Evolutionary conservation across 53 echinoderm and acorn worm species (phyloP).

Genomic region (Holothuria scabra): DNA sequence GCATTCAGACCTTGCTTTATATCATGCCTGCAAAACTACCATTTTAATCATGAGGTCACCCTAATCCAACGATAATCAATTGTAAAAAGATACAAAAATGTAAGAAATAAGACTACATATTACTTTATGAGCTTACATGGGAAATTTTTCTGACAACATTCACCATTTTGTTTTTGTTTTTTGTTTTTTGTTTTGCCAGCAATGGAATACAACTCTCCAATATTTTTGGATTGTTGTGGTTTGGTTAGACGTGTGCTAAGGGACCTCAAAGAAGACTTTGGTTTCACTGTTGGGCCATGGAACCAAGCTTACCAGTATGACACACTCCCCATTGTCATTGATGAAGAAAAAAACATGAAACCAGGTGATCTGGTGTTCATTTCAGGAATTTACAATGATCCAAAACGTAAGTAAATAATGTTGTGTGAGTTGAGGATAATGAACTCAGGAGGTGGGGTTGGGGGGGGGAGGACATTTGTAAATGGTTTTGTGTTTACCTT

Average conservation of each 20-base stretch:
- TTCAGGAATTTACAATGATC: conserved; percentile 81
- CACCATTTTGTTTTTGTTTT: too few relatives aligned
- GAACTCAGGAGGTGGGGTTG: too few relatives aligned
- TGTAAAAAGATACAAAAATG: background rate
- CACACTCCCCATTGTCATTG: conserved; percentile 76
- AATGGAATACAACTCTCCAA: conserved; percentile 80
- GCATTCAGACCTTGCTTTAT: too few relatives aligned
- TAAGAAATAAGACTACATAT: too few relatives aligned
- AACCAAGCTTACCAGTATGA: conserved; percentile 99
- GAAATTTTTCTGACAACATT: background rate
- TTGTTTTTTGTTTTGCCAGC: conserved; percentile 45
- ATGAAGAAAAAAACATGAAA: conserved; percentile 77
- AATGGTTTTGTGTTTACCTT: too few relatives aligned
- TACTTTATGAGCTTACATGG: too few relatives aligned
- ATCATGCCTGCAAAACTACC: too few relatives aligned
- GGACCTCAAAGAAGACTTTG: conserved; percentile 92
- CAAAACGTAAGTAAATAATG: conserved; percentile 68
- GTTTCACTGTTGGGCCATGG: conserved; percentile 84
- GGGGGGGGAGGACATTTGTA: too few relatives aligned
- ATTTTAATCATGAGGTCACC: too few relatives aligned
- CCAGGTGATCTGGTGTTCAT: conserved; percentile 96
- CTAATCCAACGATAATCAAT: background rate
- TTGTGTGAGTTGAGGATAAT: background rate
- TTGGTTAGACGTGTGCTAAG: conserved; percentile 75
- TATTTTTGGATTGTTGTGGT: conserved; percentile 95